A percentile compares a stretch with the other conserved stretches of the same genome.
These are phyloP conservation scores for Diarsia mendica DNA, from an alignment of 2,888 invertebrate species.

Conservation along the genomic window DNA sequence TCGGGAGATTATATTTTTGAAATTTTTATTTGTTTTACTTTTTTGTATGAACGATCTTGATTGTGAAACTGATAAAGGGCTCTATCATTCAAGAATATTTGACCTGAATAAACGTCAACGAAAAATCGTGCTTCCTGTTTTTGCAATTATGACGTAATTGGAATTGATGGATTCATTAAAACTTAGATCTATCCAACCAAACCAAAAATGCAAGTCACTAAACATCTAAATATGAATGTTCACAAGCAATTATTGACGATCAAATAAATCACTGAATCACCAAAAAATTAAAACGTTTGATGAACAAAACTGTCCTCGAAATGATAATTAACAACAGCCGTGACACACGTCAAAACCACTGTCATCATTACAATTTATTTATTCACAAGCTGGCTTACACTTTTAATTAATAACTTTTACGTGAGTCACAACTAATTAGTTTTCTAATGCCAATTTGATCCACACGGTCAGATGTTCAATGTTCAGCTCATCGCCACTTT, in stretches of 20 bases:
- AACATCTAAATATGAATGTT: neutral
- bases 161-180: too few relatives aligned
- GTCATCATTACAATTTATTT: constrained; percentile 1
- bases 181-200: too few relatives aligned
- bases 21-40: neutral
- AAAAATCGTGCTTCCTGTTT: neutral
- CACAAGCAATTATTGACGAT: neutral
- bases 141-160: neutral
- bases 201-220: too few relatives aligned
- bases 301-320: neutral
- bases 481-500: neutral
- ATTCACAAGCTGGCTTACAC: neutral
- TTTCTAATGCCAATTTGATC: neutral
- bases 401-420: neutral
- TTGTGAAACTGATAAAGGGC: neutral
- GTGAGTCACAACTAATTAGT: neutral
- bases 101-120: neutral
- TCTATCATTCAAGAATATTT: neutral
- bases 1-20: neutral
- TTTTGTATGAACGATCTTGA: neutral
- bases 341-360: neutral
- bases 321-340: constrained; percentile 3
- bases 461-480: neutral
- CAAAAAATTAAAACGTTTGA: neutral
- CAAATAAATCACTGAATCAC: neutral